A percentile compares a stretch with the other conserved stretches of the same genome.
Conservation (phyloP, 2,888 invertebrate genomes). For the Ametastegia equiseti region DNA sequence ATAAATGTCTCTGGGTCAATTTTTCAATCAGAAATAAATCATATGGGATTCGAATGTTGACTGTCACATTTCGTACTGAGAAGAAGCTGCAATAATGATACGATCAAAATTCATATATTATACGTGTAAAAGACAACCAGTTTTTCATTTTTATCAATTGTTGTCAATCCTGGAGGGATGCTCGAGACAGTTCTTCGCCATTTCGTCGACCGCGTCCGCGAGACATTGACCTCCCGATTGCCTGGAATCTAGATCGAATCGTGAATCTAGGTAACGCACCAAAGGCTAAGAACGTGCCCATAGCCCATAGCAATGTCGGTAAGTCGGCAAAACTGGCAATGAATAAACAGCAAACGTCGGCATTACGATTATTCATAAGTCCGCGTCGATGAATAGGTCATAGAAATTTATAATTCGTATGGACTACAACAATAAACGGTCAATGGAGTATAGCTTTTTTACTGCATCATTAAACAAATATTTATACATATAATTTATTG, state of each 20-base stretch:
- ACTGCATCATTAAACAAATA: neutral
- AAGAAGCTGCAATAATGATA: neutral
- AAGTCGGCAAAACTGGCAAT: conserved; percentile 24
- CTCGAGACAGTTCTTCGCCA: neutral
- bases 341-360: conserved; percentile 26
- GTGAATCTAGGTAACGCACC: conserved; percentile 39
- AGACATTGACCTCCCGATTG: conserved; percentile 37
- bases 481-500: neutral
- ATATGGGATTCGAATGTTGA: neutral
- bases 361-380: conserved; percentile 15
- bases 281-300: neutral
- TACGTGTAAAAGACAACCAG: neutral
- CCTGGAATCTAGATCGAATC: conserved; percentile 35
- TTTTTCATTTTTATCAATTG: neutral
- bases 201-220: neutral
- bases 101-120: neutral
- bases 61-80: neutral
- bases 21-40: neutral
- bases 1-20: neutral
- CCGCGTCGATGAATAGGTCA: conserved; percentile 23
- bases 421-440: conserved; percentile 40
- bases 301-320: conserved; percentile 20
- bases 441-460: neutral
- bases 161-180: neutral
- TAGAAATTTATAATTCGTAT: conserved; percentile 29